Evolutionary conservation across 2,888 invertebrate species (phyloP).

Genomic region (Atethmia centrago): DNA sequence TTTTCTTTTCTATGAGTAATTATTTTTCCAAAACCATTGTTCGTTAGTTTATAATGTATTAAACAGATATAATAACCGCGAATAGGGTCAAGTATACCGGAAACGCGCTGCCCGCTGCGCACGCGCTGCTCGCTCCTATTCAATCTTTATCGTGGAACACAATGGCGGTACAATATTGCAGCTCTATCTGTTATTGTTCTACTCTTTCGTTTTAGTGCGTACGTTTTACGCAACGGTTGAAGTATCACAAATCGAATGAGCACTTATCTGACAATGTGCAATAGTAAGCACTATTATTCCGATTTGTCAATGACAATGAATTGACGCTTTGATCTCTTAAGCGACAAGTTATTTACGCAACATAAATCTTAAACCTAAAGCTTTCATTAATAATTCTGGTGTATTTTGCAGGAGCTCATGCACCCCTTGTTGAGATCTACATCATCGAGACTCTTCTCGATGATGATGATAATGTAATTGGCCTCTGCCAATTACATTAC

Average conservation of each 20-base stretch:
- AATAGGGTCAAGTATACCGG: slow-evolving; percentile 89
- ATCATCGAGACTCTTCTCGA: slow-evolving; percentile 33
- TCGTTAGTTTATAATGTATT: slow-evolving; percentile 63
- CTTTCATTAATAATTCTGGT: neutral
- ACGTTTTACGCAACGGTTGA: slow-evolving; percentile 60
- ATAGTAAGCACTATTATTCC: slow-evolving; percentile 29
- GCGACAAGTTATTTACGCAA: neutral
- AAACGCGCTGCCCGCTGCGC: slow-evolving; percentile 81
- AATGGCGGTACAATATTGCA: slow-evolving; percentile 73
- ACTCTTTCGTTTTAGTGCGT: slow-evolving; percentile 61
- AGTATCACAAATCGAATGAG: slow-evolving; percentile 45
- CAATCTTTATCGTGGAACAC: slow-evolving; percentile 81
- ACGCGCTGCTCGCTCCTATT: slow-evolving; percentile 80
- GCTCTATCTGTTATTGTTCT: slow-evolving; percentile 67
- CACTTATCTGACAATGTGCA: slow-evolving; percentile 36
- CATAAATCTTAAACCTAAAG: neutral
- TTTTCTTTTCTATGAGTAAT: slow-evolving; percentile 56
- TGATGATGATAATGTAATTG: too few species aligned
- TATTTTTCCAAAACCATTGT: slow-evolving; percentile 67
- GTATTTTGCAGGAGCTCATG: slow-evolving; percentile 9
- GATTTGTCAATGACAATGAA: slow-evolving; percentile 41
- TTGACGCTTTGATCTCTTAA: neutral
- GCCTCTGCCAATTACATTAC: slow-evolving; percentile 60
- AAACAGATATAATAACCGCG: slow-evolving; percentile 75
- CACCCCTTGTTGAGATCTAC: slow-evolving; percentile 18